Percentiles rank a stretch among this genome's conserved stretches.
phyloP scores from a whole-genome alignment of 2,113 vertebrate genomes.

The Eclectus roratus region DNA sequence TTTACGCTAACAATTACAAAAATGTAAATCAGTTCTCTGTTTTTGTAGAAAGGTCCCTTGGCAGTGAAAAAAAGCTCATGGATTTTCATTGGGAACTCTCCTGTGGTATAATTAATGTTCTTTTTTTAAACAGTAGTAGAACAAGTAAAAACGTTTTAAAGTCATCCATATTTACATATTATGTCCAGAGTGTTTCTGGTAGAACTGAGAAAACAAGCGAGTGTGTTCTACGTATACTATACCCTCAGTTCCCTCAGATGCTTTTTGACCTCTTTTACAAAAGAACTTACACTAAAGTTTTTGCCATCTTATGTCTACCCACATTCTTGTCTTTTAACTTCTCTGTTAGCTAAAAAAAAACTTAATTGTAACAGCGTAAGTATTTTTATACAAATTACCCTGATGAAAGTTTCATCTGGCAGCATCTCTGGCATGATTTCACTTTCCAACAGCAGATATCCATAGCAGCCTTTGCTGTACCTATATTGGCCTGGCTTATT shows the following conservation, averaged over 20 bases:
- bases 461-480: not conserved
- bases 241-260: not conserved
- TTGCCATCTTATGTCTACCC: not conserved
- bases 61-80: not conserved
- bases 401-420: not conserved
- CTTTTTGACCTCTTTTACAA: constrained; percentile 14
- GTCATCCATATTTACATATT: constrained; percentile 4
- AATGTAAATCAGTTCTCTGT: constrained; percentile 24
- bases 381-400: not conserved
- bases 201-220: not conserved
- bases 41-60: not conserved
- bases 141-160: constrained; percentile 17
- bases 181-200: not conserved
- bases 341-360: not conserved
- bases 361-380: not conserved
- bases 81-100: constrained; percentile 30
- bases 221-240: not conserved
- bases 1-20: not conserved
- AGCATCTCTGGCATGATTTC: not conserved
- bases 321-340: not conserved
- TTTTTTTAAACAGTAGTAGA: not conserved
- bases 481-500: not conserved
- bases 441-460: not conserved
- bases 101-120: constrained; percentile 45
- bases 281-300: not conserved